Percentiles rank a stretch among this genome's conserved stretches.
Conservation (phyloP, 2,797 vertebrate species). For the Acipenser oxyrinchus region DNA sequence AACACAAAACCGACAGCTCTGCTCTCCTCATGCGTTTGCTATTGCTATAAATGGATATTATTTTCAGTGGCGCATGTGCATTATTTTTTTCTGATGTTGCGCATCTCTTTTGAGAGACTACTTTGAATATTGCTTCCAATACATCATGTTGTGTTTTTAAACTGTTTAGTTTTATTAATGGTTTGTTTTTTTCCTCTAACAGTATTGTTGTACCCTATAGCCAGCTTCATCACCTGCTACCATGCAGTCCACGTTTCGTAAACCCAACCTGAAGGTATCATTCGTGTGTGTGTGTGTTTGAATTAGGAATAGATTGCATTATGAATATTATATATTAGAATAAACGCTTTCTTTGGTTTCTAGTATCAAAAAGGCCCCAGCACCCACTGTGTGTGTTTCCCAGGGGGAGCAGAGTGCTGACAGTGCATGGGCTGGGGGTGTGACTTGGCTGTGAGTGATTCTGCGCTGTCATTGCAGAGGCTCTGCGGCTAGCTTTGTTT, state of each 20-base stretch:
- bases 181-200: conserved; percentile 21
- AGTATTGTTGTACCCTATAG: conserved; percentile 23
- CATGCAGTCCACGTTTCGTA: conserved; percentile 81
- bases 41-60: too few relatives aligned
- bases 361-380: background rate
- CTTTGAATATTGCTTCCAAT: background rate
- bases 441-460: conserved; percentile 36
- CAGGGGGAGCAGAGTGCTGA: too few relatives aligned
- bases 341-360: background rate
- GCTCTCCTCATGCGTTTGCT: too few relatives aligned
- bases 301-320: conserved; percentile 25
- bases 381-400: too few relatives aligned
- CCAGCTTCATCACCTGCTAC: conserved; percentile 49
- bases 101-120: too few relatives aligned
- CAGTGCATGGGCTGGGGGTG: conserved; percentile 44
- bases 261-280: conserved; percentile 82
- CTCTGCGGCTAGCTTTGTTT: conserved; percentile 49
- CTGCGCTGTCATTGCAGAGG: conserved; percentile 48
- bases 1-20: too few relatives aligned
- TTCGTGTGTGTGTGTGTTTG: conserved; percentile 38
- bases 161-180: conserved; percentile 16
- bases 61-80: background rate
- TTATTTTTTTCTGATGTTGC: background rate
- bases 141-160: conserved; percentile 9
- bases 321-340: conserved; percentile 30